phyloP scores from a whole-genome alignment of 2,113 vertebrate species.

The Neodon shergylaensis region DNA sequence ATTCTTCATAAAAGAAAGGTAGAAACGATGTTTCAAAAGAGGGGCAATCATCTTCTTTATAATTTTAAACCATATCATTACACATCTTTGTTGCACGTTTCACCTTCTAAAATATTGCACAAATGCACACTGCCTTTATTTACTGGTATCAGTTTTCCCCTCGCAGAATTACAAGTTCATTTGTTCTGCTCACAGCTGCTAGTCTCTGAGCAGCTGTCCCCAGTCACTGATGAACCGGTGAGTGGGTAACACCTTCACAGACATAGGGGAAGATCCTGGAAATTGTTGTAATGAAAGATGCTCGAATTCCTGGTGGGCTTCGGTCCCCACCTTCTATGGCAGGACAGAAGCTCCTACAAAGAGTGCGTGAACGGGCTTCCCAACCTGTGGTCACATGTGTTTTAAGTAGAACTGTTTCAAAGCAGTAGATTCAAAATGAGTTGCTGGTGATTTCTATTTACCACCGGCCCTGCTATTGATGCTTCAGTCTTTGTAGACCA shows the following conservation, averaged over 20 bases:
- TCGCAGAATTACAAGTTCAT: neutral
- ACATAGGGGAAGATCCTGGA: neutral
- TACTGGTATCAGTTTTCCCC: neutral
- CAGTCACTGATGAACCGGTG: neutral
- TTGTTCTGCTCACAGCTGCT: neutral
- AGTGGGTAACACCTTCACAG: neutral
- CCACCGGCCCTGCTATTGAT: neutral
- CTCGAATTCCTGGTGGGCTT: neutral
- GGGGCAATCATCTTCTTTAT: neutral
- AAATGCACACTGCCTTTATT: neutral
- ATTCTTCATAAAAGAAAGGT: neutral
- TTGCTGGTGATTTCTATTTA: conserved; percentile 11
- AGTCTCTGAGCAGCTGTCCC: neutral
- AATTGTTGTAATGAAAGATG: neutral
- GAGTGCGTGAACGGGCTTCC: conserved; percentile 44
- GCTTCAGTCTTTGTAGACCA: neutral
- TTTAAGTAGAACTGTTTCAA: conserved; percentile 48
- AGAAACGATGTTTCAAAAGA: neutral
- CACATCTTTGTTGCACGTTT: neutral
- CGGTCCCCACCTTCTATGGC: neutral
- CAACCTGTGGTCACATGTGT: conserved; percentile 28
- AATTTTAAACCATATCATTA: neutral
- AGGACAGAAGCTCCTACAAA: conserved; percentile 20
- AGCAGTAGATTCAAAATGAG: conserved; percentile 20
- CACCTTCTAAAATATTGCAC: neutral